A percentile compares a stretch with the other conserved stretches of the same genome.
Conservation (phyloP, 2,888 invertebrate genomes). For the Lithosia quadra region DNA sequence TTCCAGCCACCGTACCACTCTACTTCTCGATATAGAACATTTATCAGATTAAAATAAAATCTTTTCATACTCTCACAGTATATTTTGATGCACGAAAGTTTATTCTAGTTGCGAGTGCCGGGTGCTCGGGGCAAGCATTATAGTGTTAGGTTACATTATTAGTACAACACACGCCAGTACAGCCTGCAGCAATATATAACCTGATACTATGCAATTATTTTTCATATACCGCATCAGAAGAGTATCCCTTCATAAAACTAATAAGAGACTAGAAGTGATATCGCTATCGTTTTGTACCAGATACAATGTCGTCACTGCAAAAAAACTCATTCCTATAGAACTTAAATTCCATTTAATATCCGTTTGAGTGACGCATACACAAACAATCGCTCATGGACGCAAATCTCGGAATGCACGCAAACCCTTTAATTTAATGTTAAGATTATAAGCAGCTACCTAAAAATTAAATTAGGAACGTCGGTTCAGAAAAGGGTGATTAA, state of each 20-base stretch:
- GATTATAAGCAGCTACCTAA: too few relatives aligned
- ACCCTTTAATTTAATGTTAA: too few relatives aligned
- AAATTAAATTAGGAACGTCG: too few relatives aligned
- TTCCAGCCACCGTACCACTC: neutral
- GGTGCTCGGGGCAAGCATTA: conserved; percentile 71
- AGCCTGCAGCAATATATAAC: conserved; percentile 35
- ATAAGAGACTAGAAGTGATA: neutral
- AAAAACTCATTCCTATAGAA: too few relatives aligned
- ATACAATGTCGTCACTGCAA: too few relatives aligned
- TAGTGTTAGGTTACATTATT: conserved; percentile 72
- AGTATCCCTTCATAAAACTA: neutral
- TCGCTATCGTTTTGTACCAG: too few relatives aligned
- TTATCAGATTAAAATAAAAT: neutral
- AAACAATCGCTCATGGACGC: too few relatives aligned
- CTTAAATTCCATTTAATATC: too few relatives aligned
- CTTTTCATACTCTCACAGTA: neutral
- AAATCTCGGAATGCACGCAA: too few relatives aligned
- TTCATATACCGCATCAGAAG: neutral
- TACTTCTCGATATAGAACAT: too few relatives aligned
- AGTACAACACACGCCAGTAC: conserved; percentile 35
- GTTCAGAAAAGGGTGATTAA: too few relatives aligned
- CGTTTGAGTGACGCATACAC: too few relatives aligned
- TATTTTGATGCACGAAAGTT: neutral
- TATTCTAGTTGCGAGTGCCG: neutral
- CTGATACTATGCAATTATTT: conserved; percentile 29